Evolutionary conservation across 1,140 invertebrate species (phyloP), one percentile per base, ranked within the genome.

Genomic region (Radopholus similis): DNA sequence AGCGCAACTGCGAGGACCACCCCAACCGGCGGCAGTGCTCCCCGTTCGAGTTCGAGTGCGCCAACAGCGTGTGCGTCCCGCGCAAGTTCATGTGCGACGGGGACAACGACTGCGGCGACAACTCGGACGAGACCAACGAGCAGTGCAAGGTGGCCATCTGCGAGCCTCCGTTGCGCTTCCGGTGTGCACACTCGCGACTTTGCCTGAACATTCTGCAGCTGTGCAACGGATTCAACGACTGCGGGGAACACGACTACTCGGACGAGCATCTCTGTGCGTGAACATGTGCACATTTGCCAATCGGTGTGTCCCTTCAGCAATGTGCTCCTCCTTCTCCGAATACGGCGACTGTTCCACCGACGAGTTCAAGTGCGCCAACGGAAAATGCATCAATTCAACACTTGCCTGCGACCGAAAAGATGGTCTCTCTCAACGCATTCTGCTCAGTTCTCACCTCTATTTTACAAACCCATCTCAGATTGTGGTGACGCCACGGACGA

Each of bases 401-500:
- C 93, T 93, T 84, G 90, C 97, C 30, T 98, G 95, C 84, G 94
- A 98, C 82, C 92, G 92, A 0, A 89, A 90, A 73, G 90, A 96
- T 82, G 58, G 58, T 62, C 23, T 42, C 23, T 13, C 26, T 59
- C n/a, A 28, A n/a, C 2, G 21, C 6, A 1, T 59, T 59, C 2
- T 47, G 15, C 8, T 44, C 13, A 59, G 26, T 37, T 37, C 11
- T 21, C 21, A 62, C 13, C 28, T 59, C 0, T 37, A 23, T 21
- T 47, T 47, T 51, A 26, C 30, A 6, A 2, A 21, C 6, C n/a
- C 26, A 21, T 47, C 26, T 3, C 26, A 62, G 94, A 97, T 83
- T 98, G 95, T 83, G 91, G 90, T 0, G 95, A 97, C 83, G 88
- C 88, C 54, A 91, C 90, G 0, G 95, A 98, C 83, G 95, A 98